phyloP scores from a whole-genome alignment of 2,113 vertebrate species.

The Neodon shergylaensis region DNA sequence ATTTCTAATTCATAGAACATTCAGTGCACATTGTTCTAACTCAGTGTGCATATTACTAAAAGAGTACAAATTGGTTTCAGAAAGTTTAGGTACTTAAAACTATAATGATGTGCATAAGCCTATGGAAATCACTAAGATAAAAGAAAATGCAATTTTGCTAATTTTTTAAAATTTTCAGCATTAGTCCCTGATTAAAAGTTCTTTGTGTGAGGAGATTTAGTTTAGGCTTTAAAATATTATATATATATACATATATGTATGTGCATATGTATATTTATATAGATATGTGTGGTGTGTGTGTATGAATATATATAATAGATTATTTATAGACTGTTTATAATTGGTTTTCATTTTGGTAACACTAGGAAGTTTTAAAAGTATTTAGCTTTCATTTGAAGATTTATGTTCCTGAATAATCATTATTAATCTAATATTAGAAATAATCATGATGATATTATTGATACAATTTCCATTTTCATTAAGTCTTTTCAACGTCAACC shows the following conservation, averaged over 20 bases:
- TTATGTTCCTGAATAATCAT: background rate
- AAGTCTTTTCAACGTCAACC: background rate
- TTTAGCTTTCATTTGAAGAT: background rate
- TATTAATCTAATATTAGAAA: background rate
- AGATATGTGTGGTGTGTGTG: too few relatives aligned
- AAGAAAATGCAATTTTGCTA: slow-evolving; percentile 71
- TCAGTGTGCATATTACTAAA: slow-evolving; percentile 74
- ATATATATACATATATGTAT: background rate
- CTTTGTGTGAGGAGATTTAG: slow-evolving; percentile 12
- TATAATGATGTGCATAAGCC: slow-evolving; percentile 68
- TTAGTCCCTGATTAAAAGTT: slow-evolving; percentile 21
- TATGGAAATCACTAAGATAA: slow-evolving; percentile 72
- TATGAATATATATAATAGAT: background rate
- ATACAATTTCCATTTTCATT: background rate
- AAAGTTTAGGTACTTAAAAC: slow-evolving; percentile 78
- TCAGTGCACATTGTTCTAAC: slow-evolving; percentile 78
- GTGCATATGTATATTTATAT: too few relatives aligned
- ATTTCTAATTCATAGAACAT: slow-evolving; percentile 82
- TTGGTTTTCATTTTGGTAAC: background rate
- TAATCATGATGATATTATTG: background rate
- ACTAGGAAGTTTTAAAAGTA: background rate
- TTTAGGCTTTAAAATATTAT: background rate
- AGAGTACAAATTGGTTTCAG: slow-evolving; percentile 71
- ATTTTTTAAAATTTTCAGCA: slow-evolving; percentile 71
- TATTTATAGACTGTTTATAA: background rate